Evolutionary conservation across 2,888 invertebrate genomes (phyloP).

Genomic region (Clusia tigrina): DNA sequence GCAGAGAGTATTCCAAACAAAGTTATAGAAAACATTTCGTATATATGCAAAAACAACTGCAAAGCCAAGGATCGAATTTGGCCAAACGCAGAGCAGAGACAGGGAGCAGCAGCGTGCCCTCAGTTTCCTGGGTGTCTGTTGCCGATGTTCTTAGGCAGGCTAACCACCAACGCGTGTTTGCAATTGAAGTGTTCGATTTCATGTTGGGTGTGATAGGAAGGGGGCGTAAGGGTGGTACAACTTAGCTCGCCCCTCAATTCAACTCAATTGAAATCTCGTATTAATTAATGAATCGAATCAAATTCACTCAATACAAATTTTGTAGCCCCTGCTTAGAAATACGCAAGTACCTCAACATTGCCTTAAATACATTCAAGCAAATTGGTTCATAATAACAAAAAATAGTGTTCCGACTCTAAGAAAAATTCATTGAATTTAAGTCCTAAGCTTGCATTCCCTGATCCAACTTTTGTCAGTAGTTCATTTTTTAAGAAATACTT

Average conservation of each 20-base stretch:
- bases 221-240: background rate
- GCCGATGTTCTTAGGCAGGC: background rate
- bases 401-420: too few species aligned
- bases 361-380: too few species aligned
- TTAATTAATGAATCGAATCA: constrained; percentile 70
- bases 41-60: constrained; percentile 14
- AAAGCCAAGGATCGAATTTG: background rate
- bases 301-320: constrained; percentile 73
- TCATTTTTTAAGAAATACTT: too few species aligned
- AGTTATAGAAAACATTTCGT: background rate
- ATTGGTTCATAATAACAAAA: too few species aligned
- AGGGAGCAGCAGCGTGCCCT: too few species aligned
- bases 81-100: too few species aligned
- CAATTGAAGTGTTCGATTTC: background rate
- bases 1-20: background rate
- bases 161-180: constrained; percentile 1
- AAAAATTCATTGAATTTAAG: too few species aligned
- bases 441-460: too few species aligned
- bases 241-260: background rate
- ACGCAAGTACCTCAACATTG: too few species aligned
- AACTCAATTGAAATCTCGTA: constrained; percentile 30
- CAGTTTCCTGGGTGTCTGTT: background rate
- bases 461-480: too few species aligned
- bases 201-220: background rate
- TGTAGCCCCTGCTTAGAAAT: too few species aligned